Evolutionary conservation across 2,888 invertebrate genomes (phyloP), one percentile per base, ranked within the genome.

Genomic region (Drosophila glabriapex): DNA sequence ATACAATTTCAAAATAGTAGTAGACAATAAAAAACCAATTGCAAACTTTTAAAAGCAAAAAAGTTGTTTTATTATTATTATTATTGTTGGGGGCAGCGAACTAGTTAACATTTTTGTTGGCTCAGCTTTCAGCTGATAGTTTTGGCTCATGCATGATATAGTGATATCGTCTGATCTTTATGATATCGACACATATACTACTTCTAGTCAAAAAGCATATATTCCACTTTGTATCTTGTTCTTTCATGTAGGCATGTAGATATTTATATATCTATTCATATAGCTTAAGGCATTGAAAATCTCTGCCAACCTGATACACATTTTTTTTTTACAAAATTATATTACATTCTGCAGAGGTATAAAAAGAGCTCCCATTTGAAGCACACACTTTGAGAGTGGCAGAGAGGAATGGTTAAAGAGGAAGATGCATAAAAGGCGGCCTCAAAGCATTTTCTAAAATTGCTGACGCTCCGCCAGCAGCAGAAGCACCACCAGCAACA

Each of bases 401-500:
- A n/a, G 12, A 10, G 28, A n/a, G 35, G 14, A 39, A 39, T 12
- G n/a, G 55, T 39, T 28, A 28, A 39, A 55, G 55, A 22, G 55
- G 14, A 68, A 49, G 43, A 49, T 31, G 58, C 16, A 41, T 50
- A 43, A 56, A 63, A 54, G 52, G 52, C 49, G 54, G 60, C 59
- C 81, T 74, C 66, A 56, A 74, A 80, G 64, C 80, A 80, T 76
- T 67, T 73, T 68, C 54, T 53, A 50, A 78, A 77, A 82, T 81
- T 81, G 75, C 73, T 63, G 67, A 62, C 58, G 50, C 54, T 68
- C 61, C 49, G 61, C 50, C 58, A 46, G 56, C 53, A 37, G 33
- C 66, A 66, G 22, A 55, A 41, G 33, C 53, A 56, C 14, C 31
- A 31, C 6, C 59, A 49, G 43, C 62, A 19, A 29, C 54, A 60